Percentiles rank a stretch among this genome's conserved stretches.
Evolutionary conservation across 64 coral and sea anemone genomes (phyloP).

Genomic region (Astreopora myriophthalma): DNA sequence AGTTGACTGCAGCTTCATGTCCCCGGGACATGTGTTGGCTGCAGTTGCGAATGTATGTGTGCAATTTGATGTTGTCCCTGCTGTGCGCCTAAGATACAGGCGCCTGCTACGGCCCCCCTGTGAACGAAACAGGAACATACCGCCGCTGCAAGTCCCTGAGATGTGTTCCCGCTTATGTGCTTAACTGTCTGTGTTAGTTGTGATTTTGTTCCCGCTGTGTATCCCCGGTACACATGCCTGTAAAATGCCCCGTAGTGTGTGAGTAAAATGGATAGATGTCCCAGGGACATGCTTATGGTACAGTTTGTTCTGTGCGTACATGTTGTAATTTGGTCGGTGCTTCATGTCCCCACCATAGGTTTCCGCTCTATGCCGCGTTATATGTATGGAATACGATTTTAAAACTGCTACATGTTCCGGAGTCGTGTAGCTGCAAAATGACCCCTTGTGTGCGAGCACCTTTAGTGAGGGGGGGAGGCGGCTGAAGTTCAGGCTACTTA

Average conservation of each 20-base stretch:
- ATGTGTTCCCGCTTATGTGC: slow-evolving; percentile 14
- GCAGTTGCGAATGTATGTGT: slow-evolving; percentile 11
- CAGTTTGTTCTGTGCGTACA: slow-evolving; percentile 32
- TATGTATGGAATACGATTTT: slow-evolving; percentile 29
- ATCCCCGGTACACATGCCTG: slow-evolving; percentile 1
- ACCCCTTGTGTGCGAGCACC: no score
- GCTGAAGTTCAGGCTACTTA: no score
- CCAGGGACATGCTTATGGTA: slow-evolving; percentile 31
- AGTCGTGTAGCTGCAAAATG: slow-evolving; percentile 32
- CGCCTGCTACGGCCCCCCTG: slow-evolving; percentile 43
- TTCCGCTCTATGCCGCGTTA: slow-evolving; percentile 14
- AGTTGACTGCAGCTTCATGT: slow-evolving; percentile 22
- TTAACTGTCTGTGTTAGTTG: slow-evolving; percentile 52
- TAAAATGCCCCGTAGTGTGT: slow-evolving; percentile 45
- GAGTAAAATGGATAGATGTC: slow-evolving; percentile 43
- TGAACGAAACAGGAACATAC: slow-evolving; percentile 43
- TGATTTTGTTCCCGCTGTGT: neutral
- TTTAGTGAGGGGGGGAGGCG: no score
- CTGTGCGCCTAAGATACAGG: slow-evolving; percentile 3
- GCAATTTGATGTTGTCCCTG: slow-evolving; percentile 21
- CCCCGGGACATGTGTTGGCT: slow-evolving; percentile 26
- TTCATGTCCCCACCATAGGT: slow-evolving; percentile 38
- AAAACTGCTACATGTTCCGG: slow-evolving; percentile 23
- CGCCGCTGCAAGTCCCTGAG: slow-evolving; percentile 45
- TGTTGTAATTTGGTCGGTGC: slow-evolving; percentile 34